phyloP scores from a whole-genome alignment of 1,140 invertebrate genomes.

The Orchesella cincta region DNA sequence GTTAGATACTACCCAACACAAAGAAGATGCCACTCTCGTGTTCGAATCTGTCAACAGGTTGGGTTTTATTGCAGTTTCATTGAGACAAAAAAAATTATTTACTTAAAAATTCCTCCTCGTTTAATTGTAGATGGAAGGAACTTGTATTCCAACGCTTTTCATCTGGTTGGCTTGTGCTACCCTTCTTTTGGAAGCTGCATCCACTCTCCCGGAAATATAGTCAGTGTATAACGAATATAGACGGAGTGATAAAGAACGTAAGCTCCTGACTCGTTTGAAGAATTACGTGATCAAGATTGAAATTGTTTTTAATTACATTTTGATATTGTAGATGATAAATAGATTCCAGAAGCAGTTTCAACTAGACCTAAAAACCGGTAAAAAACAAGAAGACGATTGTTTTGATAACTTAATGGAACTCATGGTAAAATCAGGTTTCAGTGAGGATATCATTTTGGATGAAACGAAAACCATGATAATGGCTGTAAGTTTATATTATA shows the following conservation, averaged over 20 bases:
- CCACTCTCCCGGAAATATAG: not conserved
- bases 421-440: not conserved
- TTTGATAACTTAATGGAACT: not conserved
- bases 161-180: not conserved
- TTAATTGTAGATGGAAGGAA: not conserved
- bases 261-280: no score
- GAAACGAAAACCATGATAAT: not conserved
- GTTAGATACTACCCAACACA: no score
- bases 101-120: not conserved
- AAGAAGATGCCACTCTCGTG: no score
- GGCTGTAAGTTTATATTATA: slow-evolving; percentile 18
- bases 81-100: not conserved
- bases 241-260: not conserved
- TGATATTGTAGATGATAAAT: no score
- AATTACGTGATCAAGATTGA: no score
- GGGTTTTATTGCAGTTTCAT: not conserved
- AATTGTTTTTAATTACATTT: no score
- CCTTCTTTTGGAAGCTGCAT: not conserved
- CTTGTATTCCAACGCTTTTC: not conserved
- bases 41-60: no score
- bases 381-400: no score
- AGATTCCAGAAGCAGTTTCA: no score
- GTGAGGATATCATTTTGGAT: not conserved
- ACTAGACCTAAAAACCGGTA: not conserved
- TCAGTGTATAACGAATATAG: not conserved